A percentile compares a stretch with the other conserved stretches of the same genome.
These are phyloP conservation scores for Fistularia commersonii DNA, from an alignment of 2,797 vertebrate species.

Conservation along the genomic window DNA sequence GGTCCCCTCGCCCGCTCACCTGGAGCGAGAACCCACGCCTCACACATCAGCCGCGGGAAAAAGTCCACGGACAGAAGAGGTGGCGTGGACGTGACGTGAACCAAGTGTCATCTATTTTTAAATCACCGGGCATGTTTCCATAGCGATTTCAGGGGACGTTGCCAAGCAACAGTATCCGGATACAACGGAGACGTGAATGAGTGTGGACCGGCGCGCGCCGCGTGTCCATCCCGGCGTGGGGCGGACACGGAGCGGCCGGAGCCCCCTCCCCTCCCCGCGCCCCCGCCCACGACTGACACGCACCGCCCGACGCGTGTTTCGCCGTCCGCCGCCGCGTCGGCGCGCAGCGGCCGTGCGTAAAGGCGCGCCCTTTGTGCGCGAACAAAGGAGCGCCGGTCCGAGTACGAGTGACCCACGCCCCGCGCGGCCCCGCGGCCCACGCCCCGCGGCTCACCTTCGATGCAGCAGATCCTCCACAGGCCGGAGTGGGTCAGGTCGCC, in stretches of 20 bases:
- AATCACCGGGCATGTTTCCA: constrained; percentile 85
- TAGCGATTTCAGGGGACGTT: constrained; percentile 90
- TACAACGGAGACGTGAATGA: constrained; percentile 79
- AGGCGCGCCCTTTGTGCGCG: too few relatives aligned
- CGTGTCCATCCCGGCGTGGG: constrained; percentile 52
- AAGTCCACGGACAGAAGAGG: constrained; percentile 5
- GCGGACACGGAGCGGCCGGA: background rate
- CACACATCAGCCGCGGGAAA: too few relatives aligned
- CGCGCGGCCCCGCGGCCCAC: too few relatives aligned
- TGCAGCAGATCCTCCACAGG: constrained; percentile 93
- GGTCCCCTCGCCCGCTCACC: too few relatives aligned
- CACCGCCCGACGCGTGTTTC: too few relatives aligned
- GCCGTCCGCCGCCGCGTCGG: too few relatives aligned
- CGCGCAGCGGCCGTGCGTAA: too few relatives aligned
- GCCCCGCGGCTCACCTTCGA: constrained; percentile 87
- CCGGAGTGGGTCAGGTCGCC: constrained; percentile 93
- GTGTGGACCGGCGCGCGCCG: constrained; percentile 68
- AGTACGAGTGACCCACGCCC: too few relatives aligned
- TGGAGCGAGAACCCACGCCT: too few relatives aligned
- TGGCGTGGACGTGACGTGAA: constrained; percentile 66
- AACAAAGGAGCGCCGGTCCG: too few relatives aligned
- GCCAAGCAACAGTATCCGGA: constrained; percentile 89
- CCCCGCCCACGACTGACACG: too few relatives aligned
- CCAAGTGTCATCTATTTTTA: constrained; percentile 75
- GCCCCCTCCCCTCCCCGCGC: too few relatives aligned